Conservation (phyloP, 2,797 vertebrate genomes). For the Sebastes hubbsi region DNA sequence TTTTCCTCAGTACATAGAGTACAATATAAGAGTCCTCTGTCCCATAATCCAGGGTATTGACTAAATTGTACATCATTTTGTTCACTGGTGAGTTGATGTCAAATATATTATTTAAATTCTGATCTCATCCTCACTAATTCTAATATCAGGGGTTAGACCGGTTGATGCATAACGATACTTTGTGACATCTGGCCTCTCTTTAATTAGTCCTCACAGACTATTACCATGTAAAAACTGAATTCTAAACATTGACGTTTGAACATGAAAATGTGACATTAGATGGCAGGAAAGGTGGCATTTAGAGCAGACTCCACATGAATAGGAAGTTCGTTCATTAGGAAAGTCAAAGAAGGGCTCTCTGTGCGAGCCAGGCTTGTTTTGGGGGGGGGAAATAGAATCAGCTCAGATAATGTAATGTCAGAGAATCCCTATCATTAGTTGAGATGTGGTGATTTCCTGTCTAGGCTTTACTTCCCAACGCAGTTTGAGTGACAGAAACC, state of each 20-base stretch:
- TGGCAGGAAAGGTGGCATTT: conserved; percentile 76
- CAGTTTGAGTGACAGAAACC: conserved; percentile 62
- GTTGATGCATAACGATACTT: conserved; percentile 66
- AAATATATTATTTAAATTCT: conserved; percentile 45
- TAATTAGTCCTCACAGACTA: conserved; percentile 76
- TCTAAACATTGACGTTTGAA: conserved; percentile 71
- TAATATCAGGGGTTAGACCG: conserved; percentile 59
- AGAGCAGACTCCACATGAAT: conserved; percentile 69
- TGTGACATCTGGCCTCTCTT: conserved; percentile 67
- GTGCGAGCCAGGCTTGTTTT: conserved; percentile 31
- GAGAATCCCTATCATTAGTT: conserved; percentile 70
- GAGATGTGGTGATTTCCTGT: conserved; percentile 59
- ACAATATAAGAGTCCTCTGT: neutral
- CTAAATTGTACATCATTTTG: conserved; percentile 6
- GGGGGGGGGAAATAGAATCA: conserved; percentile 30
- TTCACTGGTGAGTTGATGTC: conserved; percentile 29
- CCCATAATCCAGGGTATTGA: neutral
- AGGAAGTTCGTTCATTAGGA: conserved; percentile 79
- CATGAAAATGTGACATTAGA: conserved; percentile 83
- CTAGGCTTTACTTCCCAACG: conserved; percentile 33
- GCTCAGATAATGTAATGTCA: conserved; percentile 69
- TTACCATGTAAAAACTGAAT: conserved; percentile 55
- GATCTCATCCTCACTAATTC: conserved; percentile 39
- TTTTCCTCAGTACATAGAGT: neutral
- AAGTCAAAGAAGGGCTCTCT: conserved; percentile 61